A percentile compares a stretch with the other conserved stretches of the same genome.
phyloP scores from a whole-genome alignment of 2,888 invertebrate species.

The Drosophila paracracens region DNA sequence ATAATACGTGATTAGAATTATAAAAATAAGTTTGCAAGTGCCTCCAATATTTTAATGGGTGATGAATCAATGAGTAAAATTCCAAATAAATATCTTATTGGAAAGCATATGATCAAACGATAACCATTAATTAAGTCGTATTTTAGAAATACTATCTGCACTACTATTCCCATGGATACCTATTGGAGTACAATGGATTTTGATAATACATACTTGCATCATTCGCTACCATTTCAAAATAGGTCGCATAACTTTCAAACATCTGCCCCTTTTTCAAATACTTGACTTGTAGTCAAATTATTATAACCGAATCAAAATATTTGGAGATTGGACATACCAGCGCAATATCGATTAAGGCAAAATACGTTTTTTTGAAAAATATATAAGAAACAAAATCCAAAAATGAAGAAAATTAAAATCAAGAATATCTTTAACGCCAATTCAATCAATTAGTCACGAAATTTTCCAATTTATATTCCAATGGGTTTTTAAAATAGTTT shows the following conservation, averaged over 20 bases:
- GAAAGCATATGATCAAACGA: neutral
- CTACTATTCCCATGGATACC: neutral
- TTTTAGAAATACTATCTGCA: neutral
- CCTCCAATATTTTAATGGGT: neutral
- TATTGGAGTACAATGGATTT: neutral
- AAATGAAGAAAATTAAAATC: neutral
- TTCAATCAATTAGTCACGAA: constrained; percentile 61
- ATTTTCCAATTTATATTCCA: constrained; percentile 53
- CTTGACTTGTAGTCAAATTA: neutral
- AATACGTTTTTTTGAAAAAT: neutral
- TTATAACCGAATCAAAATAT: neutral
- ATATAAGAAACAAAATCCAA: neutral
- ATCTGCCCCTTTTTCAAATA: neutral
- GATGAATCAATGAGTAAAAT: neutral
- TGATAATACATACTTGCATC: neutral
- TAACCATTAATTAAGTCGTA: neutral
- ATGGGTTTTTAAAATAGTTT: constrained; percentile 52
- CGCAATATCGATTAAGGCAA: neutral
- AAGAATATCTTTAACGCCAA: constrained; percentile 5
- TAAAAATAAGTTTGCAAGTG: neutral
- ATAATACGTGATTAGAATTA: neutral
- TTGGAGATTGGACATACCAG: neutral
- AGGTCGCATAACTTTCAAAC: neutral
- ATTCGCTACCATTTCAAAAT: neutral
- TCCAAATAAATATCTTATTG: neutral